phyloP scores from a whole-genome alignment of 1,140 invertebrate genomes.

The Phenacoccus solenopsis region DNA sequence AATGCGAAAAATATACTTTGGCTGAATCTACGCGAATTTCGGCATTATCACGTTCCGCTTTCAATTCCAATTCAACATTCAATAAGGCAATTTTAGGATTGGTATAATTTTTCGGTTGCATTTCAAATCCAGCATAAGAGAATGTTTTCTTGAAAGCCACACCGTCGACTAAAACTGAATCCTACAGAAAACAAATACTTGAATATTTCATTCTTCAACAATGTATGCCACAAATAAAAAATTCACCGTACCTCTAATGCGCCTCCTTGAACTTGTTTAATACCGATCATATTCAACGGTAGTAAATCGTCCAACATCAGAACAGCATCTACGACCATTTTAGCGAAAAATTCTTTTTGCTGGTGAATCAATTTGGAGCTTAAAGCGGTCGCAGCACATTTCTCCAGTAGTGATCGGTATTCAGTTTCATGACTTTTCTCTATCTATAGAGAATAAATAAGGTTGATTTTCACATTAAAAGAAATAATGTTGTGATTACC shows the following conservation, averaged over 20 bases:
- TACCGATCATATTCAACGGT: conserved; percentile 98
- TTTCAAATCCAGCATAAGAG: conserved; percentile 99
- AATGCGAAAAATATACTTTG: conserved; percentile 36
- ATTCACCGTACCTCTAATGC: conserved; percentile 55
- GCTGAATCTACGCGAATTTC: conserved; percentile 91
- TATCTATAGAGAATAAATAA: conserved; percentile 36
- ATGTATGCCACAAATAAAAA: neutral
- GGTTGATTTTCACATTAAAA: neutral
- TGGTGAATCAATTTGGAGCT: conserved; percentile 93
- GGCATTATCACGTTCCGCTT: conserved; percentile 96
- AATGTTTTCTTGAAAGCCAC: conserved; percentile 99
- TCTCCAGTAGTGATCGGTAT: conserved; percentile 64
- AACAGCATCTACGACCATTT: conserved; percentile 96
- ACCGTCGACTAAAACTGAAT: conserved; percentile 81
- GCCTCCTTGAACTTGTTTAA: conserved; percentile 96
- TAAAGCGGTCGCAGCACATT: conserved; percentile 93
- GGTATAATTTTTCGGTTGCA: conserved; percentile 92
- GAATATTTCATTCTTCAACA: neutral
- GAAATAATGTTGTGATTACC: neutral
- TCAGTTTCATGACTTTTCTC: conserved; percentile 45
- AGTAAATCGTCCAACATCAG: conserved; percentile 82
- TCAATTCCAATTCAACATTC: conserved; percentile 96
- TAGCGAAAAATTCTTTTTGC: conserved; percentile 91
- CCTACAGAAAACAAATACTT: conserved; percentile 38
- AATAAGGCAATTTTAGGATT: conserved; percentile 92